A percentile compares a stretch with the other conserved stretches of the same genome.
Conservation (phyloP, 2,797 vertebrate genomes). For the Percopsis omiscomaycus region DNA sequence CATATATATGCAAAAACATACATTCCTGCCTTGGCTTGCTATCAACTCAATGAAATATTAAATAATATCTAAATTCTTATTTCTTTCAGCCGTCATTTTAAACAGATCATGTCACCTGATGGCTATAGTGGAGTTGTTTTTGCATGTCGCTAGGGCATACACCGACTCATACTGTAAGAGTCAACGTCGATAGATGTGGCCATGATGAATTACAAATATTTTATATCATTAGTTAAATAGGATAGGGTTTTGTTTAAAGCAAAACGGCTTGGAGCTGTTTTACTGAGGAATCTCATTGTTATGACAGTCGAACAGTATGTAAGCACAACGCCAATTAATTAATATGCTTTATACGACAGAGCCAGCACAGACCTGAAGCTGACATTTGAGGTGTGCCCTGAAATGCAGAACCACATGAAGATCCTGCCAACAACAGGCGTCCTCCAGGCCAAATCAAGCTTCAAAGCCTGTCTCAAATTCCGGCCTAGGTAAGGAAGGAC, state of each 20-base stretch:
- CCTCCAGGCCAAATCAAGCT: slow-evolving; percentile 83
- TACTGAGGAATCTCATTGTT: background rate
- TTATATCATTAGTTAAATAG: slow-evolving; percentile 1
- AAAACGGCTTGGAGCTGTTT: background rate
- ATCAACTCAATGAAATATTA: no score
- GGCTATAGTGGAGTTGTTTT: background rate
- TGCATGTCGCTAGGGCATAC: background rate
- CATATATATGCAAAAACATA: no score
- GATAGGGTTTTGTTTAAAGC: background rate
- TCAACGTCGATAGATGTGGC: background rate
- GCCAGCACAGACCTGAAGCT: slow-evolving; percentile 79
- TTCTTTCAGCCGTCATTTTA: background rate
- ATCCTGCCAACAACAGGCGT: slow-evolving; percentile 84
- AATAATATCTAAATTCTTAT: no score
- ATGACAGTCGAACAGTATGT: background rate
- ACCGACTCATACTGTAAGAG: background rate
- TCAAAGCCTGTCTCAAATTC: slow-evolving; percentile 86
- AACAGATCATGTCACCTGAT: background rate
- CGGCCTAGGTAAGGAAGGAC: slow-evolving; percentile 83
- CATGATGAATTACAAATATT: background rate
- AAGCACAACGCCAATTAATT: slow-evolving; percentile 21
- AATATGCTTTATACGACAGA: slow-evolving; percentile 67
- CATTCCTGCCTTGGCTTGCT: no score
- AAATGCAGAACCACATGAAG: slow-evolving; percentile 87
- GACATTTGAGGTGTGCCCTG: slow-evolving; percentile 85